These are phyloP conservation scores for Lycophotia porphyrea DNA, from an alignment of 2,888 invertebrate genomes.

Conservation along the genomic window DNA sequence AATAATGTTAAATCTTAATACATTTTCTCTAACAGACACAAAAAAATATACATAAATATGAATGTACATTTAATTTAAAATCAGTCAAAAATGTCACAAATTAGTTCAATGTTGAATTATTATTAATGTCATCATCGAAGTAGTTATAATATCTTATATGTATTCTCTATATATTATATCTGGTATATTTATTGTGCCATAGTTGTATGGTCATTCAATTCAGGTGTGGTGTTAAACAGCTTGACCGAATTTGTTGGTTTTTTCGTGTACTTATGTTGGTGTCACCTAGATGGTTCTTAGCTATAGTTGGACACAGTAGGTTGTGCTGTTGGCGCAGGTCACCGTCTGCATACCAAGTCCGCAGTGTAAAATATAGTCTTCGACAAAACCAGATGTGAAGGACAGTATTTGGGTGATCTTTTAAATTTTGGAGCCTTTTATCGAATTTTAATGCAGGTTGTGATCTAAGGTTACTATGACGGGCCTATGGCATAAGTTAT, in stretches of 20 bases:
- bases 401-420: not conserved
- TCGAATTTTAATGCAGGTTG: not conserved
- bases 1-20: slow-evolving; percentile 51
- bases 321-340: not conserved
- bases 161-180: too few species aligned
- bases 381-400: not conserved
- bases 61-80: slow-evolving; percentile 50
- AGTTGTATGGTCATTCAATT: too few species aligned
- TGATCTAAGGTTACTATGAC: not conserved
- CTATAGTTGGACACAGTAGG: not conserved
- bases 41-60: slow-evolving; percentile 26
- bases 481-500: not conserved
- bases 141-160: not conserved
- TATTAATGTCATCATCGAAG: slow-evolving; percentile 1
- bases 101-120: slow-evolving; percentile 12
- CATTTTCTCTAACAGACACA: slow-evolving; percentile 17
- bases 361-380: slow-evolving; percentile 9
- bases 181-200: too few species aligned
- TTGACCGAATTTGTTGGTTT: not conserved
- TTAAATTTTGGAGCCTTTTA: not conserved
- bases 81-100: slow-evolving; percentile 52
- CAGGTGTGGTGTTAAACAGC: not conserved
- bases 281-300: too few species aligned
- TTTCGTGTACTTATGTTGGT: not conserved
- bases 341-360: not conserved